phyloP scores from a whole-genome alignment of 2,113 vertebrate genomes.

The Benitochromis conjunctus region DNA sequence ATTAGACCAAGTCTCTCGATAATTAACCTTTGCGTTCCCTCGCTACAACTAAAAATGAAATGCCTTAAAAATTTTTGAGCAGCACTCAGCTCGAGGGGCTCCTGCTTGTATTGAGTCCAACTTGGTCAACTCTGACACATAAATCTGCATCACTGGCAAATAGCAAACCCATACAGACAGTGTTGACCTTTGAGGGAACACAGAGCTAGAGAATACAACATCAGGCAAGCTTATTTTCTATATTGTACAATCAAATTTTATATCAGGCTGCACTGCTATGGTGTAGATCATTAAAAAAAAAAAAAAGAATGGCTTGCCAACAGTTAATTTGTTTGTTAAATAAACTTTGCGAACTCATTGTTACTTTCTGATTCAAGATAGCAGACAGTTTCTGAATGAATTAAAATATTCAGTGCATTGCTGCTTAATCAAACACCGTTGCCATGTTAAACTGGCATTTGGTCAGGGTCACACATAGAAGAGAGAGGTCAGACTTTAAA shows the following conservation, averaged over 20 bases:
- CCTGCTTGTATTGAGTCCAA: not conserved
- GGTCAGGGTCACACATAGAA: not conserved
- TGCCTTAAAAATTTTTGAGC: not conserved
- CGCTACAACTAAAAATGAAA: not conserved
- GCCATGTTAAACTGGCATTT: not conserved
- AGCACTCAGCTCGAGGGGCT: not conserved
- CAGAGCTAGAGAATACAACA: not conserved
- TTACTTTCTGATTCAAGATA: not conserved
- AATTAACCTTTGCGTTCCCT: not conserved
- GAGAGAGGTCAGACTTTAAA: not conserved
- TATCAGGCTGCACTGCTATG: not conserved
- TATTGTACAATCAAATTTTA: not conserved
- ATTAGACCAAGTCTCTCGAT: not conserved
- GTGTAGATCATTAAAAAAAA: not conserved
- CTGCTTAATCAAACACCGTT: not conserved
- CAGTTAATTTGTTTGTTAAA: not conserved
- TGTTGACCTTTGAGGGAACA: conserved; percentile 14
- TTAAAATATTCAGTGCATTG: not conserved
- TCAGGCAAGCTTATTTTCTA: not conserved
- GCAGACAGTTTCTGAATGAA: not conserved
- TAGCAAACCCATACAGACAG: not conserved
- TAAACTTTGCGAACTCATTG: not conserved
- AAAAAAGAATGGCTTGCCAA: not conserved
- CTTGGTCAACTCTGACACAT: conserved; percentile 10
- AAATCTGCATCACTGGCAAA: not conserved